Evolutionary conservation across 2,113 vertebrate species (phyloP).

Genomic region (Apteryx owenii): DNA sequence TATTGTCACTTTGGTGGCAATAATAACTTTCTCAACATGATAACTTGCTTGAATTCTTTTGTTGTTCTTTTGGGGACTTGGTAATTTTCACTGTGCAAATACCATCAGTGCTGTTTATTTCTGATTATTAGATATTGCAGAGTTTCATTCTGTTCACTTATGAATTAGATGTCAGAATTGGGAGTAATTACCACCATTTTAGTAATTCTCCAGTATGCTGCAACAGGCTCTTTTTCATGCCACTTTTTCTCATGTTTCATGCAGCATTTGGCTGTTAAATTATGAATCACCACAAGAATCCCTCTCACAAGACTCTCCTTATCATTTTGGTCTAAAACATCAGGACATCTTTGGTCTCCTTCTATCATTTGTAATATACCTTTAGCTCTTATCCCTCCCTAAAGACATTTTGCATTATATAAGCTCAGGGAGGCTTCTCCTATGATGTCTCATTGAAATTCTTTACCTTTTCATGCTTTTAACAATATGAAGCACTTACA

Average conservation of each 20-base stretch:
- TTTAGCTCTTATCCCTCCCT: neutral
- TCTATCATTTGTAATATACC: neutral
- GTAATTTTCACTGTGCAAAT: neutral
- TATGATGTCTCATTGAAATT: neutral
- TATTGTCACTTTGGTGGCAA: neutral
- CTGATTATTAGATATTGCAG: slow-evolving; percentile 1
- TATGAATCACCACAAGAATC: neutral
- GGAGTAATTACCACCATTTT: slow-evolving; percentile 4
- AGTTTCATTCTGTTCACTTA: neutral
- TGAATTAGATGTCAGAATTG: neutral
- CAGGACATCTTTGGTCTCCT: neutral
- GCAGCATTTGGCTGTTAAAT: neutral
- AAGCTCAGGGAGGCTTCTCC: neutral
- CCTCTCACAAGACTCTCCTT: neutral
- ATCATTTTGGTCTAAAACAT: neutral
- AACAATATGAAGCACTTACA: neutral
- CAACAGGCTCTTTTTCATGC: neutral
- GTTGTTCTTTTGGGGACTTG: neutral
- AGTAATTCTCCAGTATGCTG: neutral
- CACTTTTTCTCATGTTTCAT: rapidly evolving
- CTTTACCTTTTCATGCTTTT: neutral
- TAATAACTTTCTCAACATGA: slow-evolving; percentile 17
- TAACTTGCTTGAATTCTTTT: neutral
- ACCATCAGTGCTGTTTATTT: neutral
- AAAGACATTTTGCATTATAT: neutral